Evolutionary conservation across 2,888 invertebrate species (phyloP).

Genomic region (Acanthacorydalis orientalis): DNA sequence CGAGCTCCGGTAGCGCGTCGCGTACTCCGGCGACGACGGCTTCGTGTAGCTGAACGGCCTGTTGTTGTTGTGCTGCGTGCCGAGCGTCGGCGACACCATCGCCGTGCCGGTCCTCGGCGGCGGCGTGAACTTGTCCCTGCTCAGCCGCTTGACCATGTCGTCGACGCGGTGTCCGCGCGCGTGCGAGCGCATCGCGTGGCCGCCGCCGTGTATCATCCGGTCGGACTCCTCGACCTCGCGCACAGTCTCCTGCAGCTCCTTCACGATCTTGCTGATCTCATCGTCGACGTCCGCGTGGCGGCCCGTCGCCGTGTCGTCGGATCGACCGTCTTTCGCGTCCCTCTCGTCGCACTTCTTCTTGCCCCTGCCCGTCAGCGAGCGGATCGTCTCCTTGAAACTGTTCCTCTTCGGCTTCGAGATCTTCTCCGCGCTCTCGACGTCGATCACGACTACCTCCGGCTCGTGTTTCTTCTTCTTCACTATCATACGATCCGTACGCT

Average conservation of each 20-base stretch:
- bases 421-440: conserved; percentile 24
- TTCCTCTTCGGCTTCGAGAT: conserved; percentile 14
- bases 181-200: conserved; percentile 24
- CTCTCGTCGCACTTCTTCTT: conserved; percentile 19
- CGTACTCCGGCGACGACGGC: conserved; percentile 13
- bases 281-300: too few species aligned
- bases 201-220: too few species aligned
- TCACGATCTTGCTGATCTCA: too few species aligned
- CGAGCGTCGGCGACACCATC: conserved; percentile 39
- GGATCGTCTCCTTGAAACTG: too few species aligned
- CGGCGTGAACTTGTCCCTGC: conserved; percentile 50
- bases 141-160: conserved; percentile 58
- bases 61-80: conserved; percentile 49
- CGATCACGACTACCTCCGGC: conserved; percentile 23
- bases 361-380: too few species aligned
- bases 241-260: too few species aligned
- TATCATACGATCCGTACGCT: background rate
- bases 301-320: conserved; percentile 12
- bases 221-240: too few species aligned
- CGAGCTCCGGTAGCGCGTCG: too few species aligned
- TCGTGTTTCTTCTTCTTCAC: conserved; percentile 19
- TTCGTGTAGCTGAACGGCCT: conserved; percentile 69
- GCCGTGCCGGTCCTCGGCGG: conserved; percentile 38
- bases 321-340: conserved; percentile 26
- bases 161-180: conserved; percentile 59